These are phyloP conservation scores for Ciona savignyi DNA, from an alignment of 23 tunicate genomes.

Conservation along the genomic window DNA sequence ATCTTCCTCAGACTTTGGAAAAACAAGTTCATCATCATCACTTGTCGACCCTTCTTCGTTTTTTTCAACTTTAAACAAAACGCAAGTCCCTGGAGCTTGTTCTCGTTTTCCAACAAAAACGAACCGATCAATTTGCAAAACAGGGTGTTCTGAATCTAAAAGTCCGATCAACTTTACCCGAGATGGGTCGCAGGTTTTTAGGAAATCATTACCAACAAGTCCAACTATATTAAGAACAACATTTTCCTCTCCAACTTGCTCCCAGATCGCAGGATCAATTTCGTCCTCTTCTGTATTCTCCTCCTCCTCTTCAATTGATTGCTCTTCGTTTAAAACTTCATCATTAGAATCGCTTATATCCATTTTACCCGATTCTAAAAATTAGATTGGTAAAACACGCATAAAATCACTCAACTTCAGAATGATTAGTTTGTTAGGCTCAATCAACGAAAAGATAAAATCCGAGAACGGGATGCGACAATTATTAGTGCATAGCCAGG, in stretches of 20 bases:
- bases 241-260: slow-evolving; percentile 65
- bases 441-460: no score
- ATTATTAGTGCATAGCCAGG: no score
- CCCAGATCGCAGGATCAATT: slow-evolving; percentile 57
- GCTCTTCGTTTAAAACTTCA: background rate
- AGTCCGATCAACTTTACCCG: slow-evolving; percentile 53
- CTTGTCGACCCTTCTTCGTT: background rate
- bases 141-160: slow-evolving; percentile 44
- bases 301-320: background rate
- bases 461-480: no score
- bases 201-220: slow-evolving; percentile 15
- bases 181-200: slow-evolving; percentile 26
- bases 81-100: slow-evolving; percentile 62
- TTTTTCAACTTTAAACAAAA: slow-evolving; percentile 35
- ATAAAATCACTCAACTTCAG: no score
- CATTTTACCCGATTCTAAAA: background rate
- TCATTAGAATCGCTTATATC: background rate
- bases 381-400: no score
- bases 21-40: slow-evolving; percentile 7
- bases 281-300: background rate
- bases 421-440: slow-evolving; percentile 8
- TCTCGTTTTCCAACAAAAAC: slow-evolving; percentile 58
- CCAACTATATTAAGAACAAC: slow-evolving; percentile 57
- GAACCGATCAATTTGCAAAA: slow-evolving; percentile 50
- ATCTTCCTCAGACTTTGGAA: background rate